Base-by-base conservation (phyloP, 2,797 vertebrate genomes). In the Antennarius maculatus region DNA sequence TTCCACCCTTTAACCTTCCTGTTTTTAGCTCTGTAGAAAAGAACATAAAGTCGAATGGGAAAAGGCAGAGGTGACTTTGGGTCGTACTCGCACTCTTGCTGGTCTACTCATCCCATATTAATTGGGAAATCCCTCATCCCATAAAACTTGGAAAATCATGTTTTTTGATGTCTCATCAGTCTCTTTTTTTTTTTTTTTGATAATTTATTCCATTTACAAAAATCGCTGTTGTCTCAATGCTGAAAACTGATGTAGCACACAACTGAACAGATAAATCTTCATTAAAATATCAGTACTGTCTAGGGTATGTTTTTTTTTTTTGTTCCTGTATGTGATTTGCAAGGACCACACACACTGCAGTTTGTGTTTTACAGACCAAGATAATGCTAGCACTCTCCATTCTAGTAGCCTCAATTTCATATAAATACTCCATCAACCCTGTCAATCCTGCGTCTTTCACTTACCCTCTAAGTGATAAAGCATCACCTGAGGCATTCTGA, bases 1-100 rank as follows among this genome's bases (percentile, higher is more conserved):
- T 85, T 90, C 89, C 75, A 86, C 61, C 64, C 65, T 61, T 69
- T 63, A 87, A 82, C 79, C 69, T 82, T 63, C 56, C 74, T 75
- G 65, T 72, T 80, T 66, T 71, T 47, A 71, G 54, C 23, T 76
- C 59, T 64, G 69, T 58, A 23, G 60, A 17, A 18, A 47, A 12
- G 12, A 45, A 27, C 14, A 2, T 27, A 14, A 42, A 69, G 52
- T 57, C 51, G 72, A 76, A 74, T 37, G 45, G 49, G 53, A 27
- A 63, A 51, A 63, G 51, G 51, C 53, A 59, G 52, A 59, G 70
- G 53, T 84, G 64, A 76, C 59, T 34, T 45, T 28, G 29, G 74
- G 74, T 81, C 45, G 53, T 63, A 71, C 58, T 69, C 7, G 65
- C 81, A 70, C 80, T 80, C 68, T 77, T 65, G 41, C 43, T 67